Percentiles rank a stretch among this genome's conserved stretches.
phyloP scores from a whole-genome alignment of 2,797 vertebrate genomes.

The Coilia nasus region DNA sequence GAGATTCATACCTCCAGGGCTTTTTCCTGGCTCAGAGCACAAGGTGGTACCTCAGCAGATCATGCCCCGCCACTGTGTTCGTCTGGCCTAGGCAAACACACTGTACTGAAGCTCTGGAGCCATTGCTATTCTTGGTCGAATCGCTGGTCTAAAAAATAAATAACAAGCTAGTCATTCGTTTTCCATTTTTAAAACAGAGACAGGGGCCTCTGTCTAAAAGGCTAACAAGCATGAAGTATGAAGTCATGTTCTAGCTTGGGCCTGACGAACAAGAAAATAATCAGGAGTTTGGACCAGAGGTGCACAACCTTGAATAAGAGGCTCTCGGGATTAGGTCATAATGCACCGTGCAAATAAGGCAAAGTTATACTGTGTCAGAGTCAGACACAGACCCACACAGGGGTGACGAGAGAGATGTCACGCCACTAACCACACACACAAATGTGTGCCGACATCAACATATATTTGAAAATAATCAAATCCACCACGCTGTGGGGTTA shows the following conservation, averaged over 20 bases:
- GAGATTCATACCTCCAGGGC: conserved; percentile 3
- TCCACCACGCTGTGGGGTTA: too few species aligned
- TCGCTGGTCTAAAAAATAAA: neutral
- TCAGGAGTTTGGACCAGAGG: too few species aligned
- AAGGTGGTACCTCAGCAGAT: neutral
- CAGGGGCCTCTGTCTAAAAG: neutral
- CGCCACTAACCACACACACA: neutral
- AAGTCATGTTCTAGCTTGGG: too few species aligned
- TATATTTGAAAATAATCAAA: neutral
- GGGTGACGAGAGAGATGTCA: neutral
- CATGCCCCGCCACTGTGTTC: neutral
- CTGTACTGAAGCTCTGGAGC: neutral
- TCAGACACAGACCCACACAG: neutral
- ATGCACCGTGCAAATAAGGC: too few species aligned
- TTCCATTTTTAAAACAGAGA: neutral
- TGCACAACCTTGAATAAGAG: too few species aligned
- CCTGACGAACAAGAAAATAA: too few species aligned
- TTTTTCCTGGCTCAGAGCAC: conserved; percentile 8
- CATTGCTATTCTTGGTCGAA: neutral
- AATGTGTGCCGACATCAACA: neutral
- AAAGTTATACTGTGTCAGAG: too few species aligned
- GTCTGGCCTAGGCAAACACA: neutral
- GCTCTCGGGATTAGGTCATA: too few species aligned
- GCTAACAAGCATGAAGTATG: too few species aligned
- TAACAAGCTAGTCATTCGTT: neutral